Percentiles rank a stretch among this genome's conserved stretches.
phyloP scores from a whole-genome alignment of 2,797 vertebrate genomes.

The Buphagus erythrorhynchus region DNA sequence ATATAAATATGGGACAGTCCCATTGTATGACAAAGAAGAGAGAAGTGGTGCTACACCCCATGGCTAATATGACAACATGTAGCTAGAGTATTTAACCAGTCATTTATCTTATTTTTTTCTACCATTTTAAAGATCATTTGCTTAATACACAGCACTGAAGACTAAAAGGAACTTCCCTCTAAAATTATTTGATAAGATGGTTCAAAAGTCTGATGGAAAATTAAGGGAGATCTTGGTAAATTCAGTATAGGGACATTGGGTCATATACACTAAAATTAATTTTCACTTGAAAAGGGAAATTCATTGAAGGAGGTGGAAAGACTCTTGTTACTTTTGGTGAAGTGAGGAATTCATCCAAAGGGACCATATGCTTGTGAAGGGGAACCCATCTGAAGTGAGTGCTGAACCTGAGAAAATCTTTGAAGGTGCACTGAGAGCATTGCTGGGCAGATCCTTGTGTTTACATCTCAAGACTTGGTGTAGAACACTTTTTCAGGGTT shows the following conservation, averaged over 20 bases:
- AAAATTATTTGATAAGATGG: constrained; percentile 13
- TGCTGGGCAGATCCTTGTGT: neutral
- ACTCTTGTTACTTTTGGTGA: neutral
- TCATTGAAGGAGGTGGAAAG: neutral
- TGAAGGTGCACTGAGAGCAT: neutral
- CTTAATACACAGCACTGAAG: neutral
- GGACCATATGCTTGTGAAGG: neutral
- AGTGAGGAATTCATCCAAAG: neutral
- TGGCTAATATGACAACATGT: constrained; percentile 33
- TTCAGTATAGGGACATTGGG: neutral
- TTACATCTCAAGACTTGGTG: neutral
- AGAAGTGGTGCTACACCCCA: neutral
- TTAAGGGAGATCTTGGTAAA: neutral
- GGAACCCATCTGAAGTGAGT: neutral
- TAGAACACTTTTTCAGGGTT: neutral
- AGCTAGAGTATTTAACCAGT: constrained; percentile 24
- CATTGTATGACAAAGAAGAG: constrained; percentile 31
- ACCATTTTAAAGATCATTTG: constrained; percentile 18
- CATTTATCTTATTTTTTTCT: neutral
- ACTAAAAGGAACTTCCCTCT: neutral
- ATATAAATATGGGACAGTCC: neutral
- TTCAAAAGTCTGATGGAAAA: neutral
- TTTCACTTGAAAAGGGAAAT: neutral
- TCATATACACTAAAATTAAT: neutral
- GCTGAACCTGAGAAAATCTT: neutral